Evolutionary conservation across 2,113 vertebrate species (phyloP).

Genomic region (Saguinus imperator): DNA sequence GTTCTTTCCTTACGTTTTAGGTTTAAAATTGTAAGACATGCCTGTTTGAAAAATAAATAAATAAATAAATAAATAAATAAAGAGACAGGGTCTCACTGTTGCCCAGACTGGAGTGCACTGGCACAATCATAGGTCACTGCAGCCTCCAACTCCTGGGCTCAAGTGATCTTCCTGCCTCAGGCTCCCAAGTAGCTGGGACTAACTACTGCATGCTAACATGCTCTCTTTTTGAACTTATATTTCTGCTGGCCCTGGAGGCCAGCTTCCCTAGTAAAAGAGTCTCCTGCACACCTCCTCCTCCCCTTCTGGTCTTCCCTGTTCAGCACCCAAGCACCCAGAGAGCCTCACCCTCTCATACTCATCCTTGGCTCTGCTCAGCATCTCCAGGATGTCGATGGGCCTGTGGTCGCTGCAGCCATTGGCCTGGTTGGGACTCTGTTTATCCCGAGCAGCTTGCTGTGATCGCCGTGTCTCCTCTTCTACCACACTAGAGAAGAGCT

Average conservation of each 20-base stretch:
- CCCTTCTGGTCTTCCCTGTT: neutral
- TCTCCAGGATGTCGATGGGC: conserved; percentile 95
- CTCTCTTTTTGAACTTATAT: neutral
- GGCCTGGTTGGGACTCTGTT: conserved; percentile 84
- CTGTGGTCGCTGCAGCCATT: conserved; percentile 89
- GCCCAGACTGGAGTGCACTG: too few relatives aligned
- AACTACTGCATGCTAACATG: too few relatives aligned
- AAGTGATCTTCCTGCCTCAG: too few relatives aligned
- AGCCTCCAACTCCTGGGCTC: too few relatives aligned
- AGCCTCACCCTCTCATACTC: conserved; percentile 95
- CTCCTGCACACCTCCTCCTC: too few relatives aligned
- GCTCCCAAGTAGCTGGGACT: too few relatives aligned
- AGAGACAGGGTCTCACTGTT: too few relatives aligned
- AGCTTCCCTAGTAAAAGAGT: too few relatives aligned
- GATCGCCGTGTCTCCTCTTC: conserved; percentile 92
- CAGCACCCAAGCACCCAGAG: neutral
- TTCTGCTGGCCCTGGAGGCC: neutral
- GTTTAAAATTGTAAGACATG: neutral
- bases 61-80: too few relatives aligned
- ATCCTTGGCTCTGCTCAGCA: conserved; percentile 98
- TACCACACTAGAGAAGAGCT: conserved; percentile 88
- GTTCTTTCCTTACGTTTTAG: neutral
- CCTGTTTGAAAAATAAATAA: too few relatives aligned
- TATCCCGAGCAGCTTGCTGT: conserved; percentile 86
- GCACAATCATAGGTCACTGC: too few relatives aligned